Base-by-base conservation (phyloP, 1,140 invertebrate species). In the Ganaspis sp. region DNA sequence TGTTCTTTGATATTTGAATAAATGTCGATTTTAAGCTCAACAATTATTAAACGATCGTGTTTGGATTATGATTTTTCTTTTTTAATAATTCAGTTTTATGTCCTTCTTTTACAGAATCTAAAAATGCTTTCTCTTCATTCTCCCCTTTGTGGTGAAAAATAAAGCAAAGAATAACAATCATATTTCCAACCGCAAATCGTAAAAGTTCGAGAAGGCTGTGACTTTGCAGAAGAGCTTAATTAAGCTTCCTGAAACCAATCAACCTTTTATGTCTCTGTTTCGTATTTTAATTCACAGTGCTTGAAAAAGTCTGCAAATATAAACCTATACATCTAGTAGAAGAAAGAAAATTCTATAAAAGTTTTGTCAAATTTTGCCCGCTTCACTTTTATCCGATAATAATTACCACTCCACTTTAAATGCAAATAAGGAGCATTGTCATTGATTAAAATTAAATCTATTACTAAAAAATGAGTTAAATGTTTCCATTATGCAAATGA, bases 181-280 rank as follows among this genome's bases (percentile, higher is more conserved):
- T 64, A 64, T 64, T 64, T 26, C 12, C 26, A 29, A 29, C 58
- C 23, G 29, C 58, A 29, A 64, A 64, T 64, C 21, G 58, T 64
- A 64, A 64, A 64, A 34, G 12, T 64, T 64, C 12, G 26, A 26
- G 4, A 64, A n/a, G 26, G 3, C 26, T 64, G 23, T 64, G 21
- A 15, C 26, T 64, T 64, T n/a, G 26, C 11, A 64, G 58, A n/a
- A 29, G 12, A 64, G 23, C 21, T 64, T 64, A 64, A 64, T 64
- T 64, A 34, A 34, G 58, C 26, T 64, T 64, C 21, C 58, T 64
- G 58, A 64, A 64, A 64, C 26, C 58, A 64, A 64, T 64, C 26
- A 64, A 29, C 58, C 58, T 64, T 64, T 64, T 64, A 64, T 64
- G 58, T 64, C 58, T 64, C 12, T 26, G 15, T 11, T 21, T 64